Percentiles rank a stretch among this genome's conserved stretches.
These are phyloP conservation scores for Batillaria attramentaria DNA, from an alignment of 1,140 invertebrate species.

Conservation along the genomic window DNA sequence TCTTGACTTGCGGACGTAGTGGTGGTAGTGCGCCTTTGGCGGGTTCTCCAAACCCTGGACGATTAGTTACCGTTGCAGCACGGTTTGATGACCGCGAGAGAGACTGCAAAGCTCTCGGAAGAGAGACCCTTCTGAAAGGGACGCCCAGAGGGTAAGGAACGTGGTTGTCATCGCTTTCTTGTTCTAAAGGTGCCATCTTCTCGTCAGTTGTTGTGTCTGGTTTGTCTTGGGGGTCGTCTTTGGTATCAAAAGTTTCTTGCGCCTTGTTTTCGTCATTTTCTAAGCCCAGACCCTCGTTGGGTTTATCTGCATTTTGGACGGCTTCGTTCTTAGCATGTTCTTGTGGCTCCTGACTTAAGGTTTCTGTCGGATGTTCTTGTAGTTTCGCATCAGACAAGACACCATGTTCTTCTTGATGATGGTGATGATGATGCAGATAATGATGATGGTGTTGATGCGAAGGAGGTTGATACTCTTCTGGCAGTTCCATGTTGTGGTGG, in stretches of 20 bases:
- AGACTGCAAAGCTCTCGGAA: background rate
- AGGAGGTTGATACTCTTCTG: background rate
- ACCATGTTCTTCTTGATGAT: background rate
- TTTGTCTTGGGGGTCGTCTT: background rate
- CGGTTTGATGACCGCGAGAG: too few species aligned
- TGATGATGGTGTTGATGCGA: background rate
- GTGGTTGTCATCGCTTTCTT: background rate
- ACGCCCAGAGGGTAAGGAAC: background rate
- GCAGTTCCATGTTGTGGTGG: background rate
- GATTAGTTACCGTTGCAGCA: too few species aligned
- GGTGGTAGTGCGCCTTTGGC: too few species aligned
- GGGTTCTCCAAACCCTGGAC: too few species aligned
- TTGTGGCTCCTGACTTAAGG: background rate
- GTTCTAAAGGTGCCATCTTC: too few species aligned
- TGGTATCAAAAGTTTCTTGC: background rate
- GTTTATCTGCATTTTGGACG: background rate
- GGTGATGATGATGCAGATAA: too few species aligned
- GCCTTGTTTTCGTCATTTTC: background rate
- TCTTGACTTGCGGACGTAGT: too few species aligned
- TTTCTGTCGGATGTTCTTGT: background rate
- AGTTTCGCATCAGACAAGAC: background rate
- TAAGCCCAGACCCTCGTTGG: background rate
- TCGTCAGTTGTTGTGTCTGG: too few species aligned
- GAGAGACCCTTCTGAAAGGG: background rate
- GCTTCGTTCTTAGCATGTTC: background rate